Percentiles rank a stretch among this genome's conserved stretches.
These are phyloP conservation scores for Hipposideros armiger DNA, from an alignment of 2,113 vertebrate genomes.

Conservation along the genomic window DNA sequence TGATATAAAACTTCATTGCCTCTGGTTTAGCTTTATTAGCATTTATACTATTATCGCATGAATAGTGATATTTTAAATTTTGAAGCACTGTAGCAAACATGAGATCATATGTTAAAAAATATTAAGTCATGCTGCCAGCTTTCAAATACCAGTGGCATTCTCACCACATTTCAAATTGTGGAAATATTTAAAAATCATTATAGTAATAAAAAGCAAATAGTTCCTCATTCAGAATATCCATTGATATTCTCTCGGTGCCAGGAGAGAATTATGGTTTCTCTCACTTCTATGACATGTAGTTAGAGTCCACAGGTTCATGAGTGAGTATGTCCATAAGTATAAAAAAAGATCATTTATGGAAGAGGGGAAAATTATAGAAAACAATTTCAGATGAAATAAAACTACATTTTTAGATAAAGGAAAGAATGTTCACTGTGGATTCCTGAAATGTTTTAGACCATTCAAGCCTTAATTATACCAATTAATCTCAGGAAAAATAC, in stretches of 20 bases:
- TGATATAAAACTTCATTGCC: background rate
- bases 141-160: conserved; percentile 16
- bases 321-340: background rate
- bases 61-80: conserved; percentile 18
- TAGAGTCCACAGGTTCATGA: background rate
- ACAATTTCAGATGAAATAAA: conserved; percentile 69
- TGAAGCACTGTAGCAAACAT: background rate
- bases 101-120: conserved; percentile 53
- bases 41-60: background rate
- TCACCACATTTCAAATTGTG: conserved; percentile 58
- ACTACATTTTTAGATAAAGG: conserved; percentile 51
- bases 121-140: background rate
- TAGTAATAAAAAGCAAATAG: conserved; percentile 61
- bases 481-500: conserved; percentile 44
- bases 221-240: conserved; percentile 43
- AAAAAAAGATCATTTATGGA: conserved; percentile 42
- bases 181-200: conserved; percentile 57
- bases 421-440: background rate
- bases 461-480: conserved; percentile 50
- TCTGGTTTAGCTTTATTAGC: background rate
- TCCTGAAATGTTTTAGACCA: conserved; percentile 50
- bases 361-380: conserved; percentile 59
- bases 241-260: background rate
- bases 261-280: background rate
- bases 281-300: background rate